phyloP scores from a whole-genome alignment of 2,797 vertebrate genomes.

The Sus cebifrons region DNA sequence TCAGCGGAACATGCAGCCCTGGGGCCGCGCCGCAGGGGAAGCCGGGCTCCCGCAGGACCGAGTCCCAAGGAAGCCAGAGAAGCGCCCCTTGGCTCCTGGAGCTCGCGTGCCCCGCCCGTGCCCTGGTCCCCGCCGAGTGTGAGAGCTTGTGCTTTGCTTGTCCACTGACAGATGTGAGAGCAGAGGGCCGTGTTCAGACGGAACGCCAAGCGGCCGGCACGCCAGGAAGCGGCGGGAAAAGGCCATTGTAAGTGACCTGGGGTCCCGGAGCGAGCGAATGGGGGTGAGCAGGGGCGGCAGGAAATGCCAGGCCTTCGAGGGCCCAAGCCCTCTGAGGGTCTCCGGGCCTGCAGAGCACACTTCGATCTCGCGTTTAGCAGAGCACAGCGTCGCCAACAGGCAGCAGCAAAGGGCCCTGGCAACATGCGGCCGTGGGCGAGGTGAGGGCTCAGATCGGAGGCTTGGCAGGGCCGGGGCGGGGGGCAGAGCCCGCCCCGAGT shows the following conservation, averaged over 20 bases:
- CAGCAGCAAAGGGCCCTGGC: not conserved
- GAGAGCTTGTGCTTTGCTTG: constrained; percentile 84
- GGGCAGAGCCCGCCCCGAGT: not conserved
- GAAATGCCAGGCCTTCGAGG: constrained; percentile 52
- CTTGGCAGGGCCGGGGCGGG: not conserved
- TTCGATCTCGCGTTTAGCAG: not conserved
- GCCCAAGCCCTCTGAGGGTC: not conserved
- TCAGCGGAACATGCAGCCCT: not conserved
- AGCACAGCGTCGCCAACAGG: not conserved
- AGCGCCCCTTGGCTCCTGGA: not conserved
- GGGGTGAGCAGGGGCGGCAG: not conserved
- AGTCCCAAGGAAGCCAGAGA: not conserved
- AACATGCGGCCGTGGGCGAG: not conserved
- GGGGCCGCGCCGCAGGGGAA: not conserved
- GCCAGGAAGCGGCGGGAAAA: constrained; percentile 91
- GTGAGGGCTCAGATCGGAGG: not conserved
- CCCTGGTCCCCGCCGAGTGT: not conserved
- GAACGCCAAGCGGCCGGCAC: constrained; percentile 87
- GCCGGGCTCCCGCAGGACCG: not conserved
- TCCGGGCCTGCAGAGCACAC: not conserved
- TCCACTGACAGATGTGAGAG: constrained; percentile 89
- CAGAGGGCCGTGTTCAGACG: constrained; percentile 86
- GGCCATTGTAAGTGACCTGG: constrained; percentile 91
- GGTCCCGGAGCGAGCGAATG: constrained; percentile 27
- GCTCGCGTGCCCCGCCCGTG: accelerated